Percentiles rank a stretch among this genome's conserved stretches.
Conservation (phyloP, 2,797 vertebrate genomes). For the Arnoldichthys spilopterus region DNA sequence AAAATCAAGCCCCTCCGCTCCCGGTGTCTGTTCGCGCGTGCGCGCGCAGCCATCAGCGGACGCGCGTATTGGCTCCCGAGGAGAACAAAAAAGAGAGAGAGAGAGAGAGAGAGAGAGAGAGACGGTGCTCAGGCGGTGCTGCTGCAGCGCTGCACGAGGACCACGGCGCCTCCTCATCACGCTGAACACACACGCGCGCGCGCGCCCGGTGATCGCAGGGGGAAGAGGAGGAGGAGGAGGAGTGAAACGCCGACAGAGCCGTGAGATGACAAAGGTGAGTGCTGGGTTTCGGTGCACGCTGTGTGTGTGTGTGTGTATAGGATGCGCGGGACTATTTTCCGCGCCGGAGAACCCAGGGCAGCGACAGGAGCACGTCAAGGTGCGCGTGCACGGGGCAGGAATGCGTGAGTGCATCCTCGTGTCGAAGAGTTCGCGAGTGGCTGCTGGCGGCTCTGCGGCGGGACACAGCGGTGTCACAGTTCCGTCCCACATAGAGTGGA, state of each 20-base stretch:
- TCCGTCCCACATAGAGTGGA: background rate
- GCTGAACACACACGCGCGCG: background rate
- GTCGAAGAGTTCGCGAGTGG: background rate
- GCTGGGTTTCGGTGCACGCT: background rate
- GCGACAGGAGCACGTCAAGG: background rate
- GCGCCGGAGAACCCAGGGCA: too few species aligned
- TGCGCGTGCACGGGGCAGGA: background rate
- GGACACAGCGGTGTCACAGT: background rate
- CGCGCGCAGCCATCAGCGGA: background rate
- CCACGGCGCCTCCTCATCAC: background rate
- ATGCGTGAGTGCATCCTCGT: background rate
- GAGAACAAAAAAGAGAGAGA: constrained; percentile 5
- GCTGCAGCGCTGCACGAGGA: constrained; percentile 7
- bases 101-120: background rate
- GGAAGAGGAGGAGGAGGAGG: background rate
- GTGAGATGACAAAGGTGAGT: constrained; percentile 51
- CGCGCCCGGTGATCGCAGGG: background rate
- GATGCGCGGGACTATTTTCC: background rate
- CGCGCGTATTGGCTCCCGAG: constrained; percentile 1
- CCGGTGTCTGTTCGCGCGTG: background rate
- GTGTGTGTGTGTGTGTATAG: background rate
- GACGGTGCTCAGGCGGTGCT: background rate
- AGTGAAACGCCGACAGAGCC: background rate
- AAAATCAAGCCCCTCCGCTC: background rate
- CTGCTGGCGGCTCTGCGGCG: background rate